Conservation (phyloP, 2,113 vertebrate species). For the Semnopithecus entellus region DNA sequence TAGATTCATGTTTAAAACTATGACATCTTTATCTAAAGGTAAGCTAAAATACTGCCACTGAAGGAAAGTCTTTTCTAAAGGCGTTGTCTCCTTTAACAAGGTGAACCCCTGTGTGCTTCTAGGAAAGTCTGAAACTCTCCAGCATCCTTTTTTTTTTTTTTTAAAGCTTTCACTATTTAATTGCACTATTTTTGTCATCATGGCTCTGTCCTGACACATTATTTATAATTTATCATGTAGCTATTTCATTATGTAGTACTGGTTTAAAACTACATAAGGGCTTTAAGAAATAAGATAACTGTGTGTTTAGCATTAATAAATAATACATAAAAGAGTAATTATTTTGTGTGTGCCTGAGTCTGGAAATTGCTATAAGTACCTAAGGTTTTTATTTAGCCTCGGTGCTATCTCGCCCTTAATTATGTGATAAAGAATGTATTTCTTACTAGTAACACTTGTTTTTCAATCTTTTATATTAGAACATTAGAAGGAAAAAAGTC, state of each 20-base stretch:
- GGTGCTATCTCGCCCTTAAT: constrained; percentile 44
- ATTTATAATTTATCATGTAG: constrained; percentile 68
- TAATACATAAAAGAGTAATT: constrained; percentile 67
- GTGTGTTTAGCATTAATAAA: constrained; percentile 66
- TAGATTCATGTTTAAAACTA: background rate
- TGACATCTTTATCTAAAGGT: background rate
- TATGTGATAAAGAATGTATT: constrained; percentile 67
- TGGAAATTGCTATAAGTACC: constrained; percentile 4
- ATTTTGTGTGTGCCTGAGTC: constrained; percentile 29
- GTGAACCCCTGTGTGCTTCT: background rate
- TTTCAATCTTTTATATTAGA: background rate
- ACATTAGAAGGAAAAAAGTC: constrained; percentile 45
- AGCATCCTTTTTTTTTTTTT: background rate
- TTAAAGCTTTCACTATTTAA: constrained; percentile 31
- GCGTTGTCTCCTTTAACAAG: background rate
- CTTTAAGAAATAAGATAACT: constrained; percentile 61
- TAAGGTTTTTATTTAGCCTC: constrained; percentile 53
- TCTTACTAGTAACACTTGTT: constrained; percentile 53
- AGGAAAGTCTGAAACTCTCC: background rate
- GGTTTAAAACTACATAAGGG: constrained; percentile 60
- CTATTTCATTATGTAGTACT: constrained; percentile 69
- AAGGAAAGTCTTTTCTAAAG: background rate
- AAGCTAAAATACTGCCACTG: background rate
- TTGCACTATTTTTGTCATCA: constrained; percentile 43
- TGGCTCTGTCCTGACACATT: constrained; percentile 48